These are phyloP conservation scores for Morpho deidamia DNA, from an alignment of 2,888 invertebrate genomes.

Conservation along the genomic window DNA sequence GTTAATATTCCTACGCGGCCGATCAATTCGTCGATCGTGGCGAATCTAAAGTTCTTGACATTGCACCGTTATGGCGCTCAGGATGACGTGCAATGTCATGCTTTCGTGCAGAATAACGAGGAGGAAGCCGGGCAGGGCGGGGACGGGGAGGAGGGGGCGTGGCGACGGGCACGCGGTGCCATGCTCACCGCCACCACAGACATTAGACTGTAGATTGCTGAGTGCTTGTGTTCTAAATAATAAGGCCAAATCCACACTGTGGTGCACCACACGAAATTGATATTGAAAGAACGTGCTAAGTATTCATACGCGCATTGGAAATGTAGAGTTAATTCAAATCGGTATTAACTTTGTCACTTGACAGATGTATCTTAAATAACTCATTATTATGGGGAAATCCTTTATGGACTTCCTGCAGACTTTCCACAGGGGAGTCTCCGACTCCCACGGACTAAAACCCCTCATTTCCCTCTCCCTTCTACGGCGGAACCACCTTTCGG, in stretches of 20 bases:
- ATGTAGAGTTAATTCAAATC: too few relatives aligned
- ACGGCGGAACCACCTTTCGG: too few relatives aligned
- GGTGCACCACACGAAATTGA: too few relatives aligned
- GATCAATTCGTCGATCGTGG: slow-evolving; percentile 62
- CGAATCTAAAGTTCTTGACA: slow-evolving; percentile 63
- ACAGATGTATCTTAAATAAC: too few relatives aligned
- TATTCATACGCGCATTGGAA: too few relatives aligned
- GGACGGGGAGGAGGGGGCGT: slow-evolving; percentile 27
- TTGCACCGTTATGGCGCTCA: slow-evolving; percentile 65
- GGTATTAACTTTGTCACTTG: too few relatives aligned
- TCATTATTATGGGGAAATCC: too few relatives aligned
- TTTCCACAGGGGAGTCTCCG: too few relatives aligned
- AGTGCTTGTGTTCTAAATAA: not conserved
- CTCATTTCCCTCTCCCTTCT: too few relatives aligned
- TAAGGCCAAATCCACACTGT: not conserved
- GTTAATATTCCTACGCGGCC: slow-evolving; percentile 56
- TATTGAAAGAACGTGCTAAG: too few relatives aligned
- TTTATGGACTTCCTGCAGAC: too few relatives aligned
- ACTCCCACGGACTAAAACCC: too few relatives aligned
- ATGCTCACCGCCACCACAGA: slow-evolving; percentile 53
- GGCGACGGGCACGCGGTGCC: slow-evolving; percentile 32
- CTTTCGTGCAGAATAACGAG: slow-evolving; percentile 34
- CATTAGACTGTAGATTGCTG: slow-evolving; percentile 46
- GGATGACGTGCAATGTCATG: slow-evolving; percentile 45
- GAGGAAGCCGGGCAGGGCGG: slow-evolving; percentile 24